Evolutionary conservation across 2,888 invertebrate genomes (phyloP).

Genomic region (Ornithoptera priamus): DNA sequence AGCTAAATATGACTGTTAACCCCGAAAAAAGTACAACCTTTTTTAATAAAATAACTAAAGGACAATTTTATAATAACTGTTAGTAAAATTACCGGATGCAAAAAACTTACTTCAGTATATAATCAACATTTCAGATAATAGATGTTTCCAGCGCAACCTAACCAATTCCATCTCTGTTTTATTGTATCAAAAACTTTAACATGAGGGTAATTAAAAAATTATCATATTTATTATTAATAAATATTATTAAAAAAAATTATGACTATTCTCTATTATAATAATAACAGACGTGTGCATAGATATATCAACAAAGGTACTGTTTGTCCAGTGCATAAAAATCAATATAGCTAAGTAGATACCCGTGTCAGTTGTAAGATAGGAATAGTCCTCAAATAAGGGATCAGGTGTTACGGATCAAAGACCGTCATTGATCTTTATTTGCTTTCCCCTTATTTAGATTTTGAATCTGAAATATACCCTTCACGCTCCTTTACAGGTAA

Average conservation of each 20-base stretch:
- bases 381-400: constrained; percentile 47
- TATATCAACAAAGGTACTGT: constrained; percentile 9
- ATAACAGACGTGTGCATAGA: neutral
- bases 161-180: no score
- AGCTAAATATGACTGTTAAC: no score
- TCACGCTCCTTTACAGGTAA: constrained; percentile 48
- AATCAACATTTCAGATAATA: no score
- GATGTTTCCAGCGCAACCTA: no score
- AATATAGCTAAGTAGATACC: constrained; percentile 23
- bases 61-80: no score
- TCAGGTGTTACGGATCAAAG: constrained; percentile 53
- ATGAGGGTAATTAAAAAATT: no score
- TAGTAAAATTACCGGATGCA: no score
- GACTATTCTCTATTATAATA: neutral
- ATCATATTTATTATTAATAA: neutral
- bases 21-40: no score
- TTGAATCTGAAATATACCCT: constrained; percentile 51
- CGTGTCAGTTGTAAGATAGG: constrained; percentile 30
- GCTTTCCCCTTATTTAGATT: constrained; percentile 47
- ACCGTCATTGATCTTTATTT: constrained; percentile 70
- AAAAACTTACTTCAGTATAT: no score
- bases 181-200: no score
- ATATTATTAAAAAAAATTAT: neutral
- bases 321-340: constrained; percentile 14
- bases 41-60: no score